Evolutionary conservation across 1,140 invertebrate species (phyloP), one percentile per base, ranked within the genome.

Genomic region (Scaptodrosophila lebanonensis): DNA sequence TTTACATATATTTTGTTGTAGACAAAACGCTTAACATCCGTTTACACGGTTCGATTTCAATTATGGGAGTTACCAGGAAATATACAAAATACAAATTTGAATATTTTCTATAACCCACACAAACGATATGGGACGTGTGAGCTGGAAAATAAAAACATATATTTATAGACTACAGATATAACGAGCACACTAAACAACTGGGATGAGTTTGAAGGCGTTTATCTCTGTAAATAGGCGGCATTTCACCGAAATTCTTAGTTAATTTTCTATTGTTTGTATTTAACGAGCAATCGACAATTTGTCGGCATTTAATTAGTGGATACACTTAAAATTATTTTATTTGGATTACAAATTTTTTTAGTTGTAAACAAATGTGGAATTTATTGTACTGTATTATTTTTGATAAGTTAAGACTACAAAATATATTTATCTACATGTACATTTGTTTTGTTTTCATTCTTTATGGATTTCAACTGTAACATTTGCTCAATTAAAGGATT

Each of bases 401-500:
- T 30, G 44, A 52, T 53, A 66, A 42, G 45, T 68, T 20, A n/a
- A 64, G 40, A 67, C 64, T 36, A 6, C n/a, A 29, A 51, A 47
- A 36, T 60, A 27, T 56, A 39, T 50, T 53, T 52, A 52, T 77
- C 65, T 64, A 32, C 30, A 47, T 32, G 30, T 33, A 47, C 15
- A 47, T 20, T 12, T 36, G 3, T 32, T 18, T 16, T 27, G 9
- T 35, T 22, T 40, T n/a, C 9, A 6, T 22, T 42, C 8, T 15
- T 42, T 42, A 22, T 11, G 9, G 25, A 22, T 43, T 29, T 15
- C n/a, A 4, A 15, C 25, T 29, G 12, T 7, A 44, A 44, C 22
- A 44, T 47, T 76, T 76, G 71, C 72, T 76, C 71, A 76, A 75
- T 42, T 57, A 45, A 15, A 17, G 65, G 22, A 11, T 33, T 42